These are phyloP conservation scores for Sternarchorhynchus goeldii DNA, from an alignment of 2,797 vertebrate genomes.

Conservation along the genomic window DNA sequence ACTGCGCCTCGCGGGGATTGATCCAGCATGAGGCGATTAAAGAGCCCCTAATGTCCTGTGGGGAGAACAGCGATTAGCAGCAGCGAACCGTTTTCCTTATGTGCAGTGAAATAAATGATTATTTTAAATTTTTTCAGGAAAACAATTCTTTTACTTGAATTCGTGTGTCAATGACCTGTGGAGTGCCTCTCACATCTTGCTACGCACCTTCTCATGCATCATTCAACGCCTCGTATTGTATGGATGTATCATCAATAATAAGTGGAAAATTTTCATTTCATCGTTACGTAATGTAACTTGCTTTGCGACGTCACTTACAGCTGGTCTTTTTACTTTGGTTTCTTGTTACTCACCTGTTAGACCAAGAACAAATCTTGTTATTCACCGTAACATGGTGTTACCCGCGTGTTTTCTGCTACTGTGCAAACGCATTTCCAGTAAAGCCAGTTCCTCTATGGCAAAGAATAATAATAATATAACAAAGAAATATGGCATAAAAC, in stretches of 20 bases:
- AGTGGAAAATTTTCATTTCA: background rate
- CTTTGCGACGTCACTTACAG: background rate
- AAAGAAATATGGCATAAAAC: no score
- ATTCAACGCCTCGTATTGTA: background rate
- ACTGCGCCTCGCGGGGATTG: slow-evolving; percentile 1
- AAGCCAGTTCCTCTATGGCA: no score
- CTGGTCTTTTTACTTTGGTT: background rate
- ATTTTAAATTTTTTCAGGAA: background rate
- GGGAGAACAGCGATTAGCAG: slow-evolving; percentile 6
- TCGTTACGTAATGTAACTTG: background rate
- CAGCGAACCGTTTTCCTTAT: background rate
- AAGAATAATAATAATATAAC: no score
- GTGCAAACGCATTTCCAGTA: background rate
- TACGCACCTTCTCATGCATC: background rate
- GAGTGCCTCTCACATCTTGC: background rate
- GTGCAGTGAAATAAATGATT: background rate
- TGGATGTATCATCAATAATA: background rate
- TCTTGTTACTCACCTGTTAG: background rate
- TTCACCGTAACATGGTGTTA: background rate
- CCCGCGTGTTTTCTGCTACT: background rate
- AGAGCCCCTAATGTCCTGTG: background rate
- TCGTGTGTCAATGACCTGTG: background rate
- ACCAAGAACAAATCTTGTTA: background rate
- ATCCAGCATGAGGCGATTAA: background rate
- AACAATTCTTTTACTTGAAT: background rate